Base-by-base conservation (phyloP, 2,797 vertebrate species). In the Vultur gryphus region DNA sequence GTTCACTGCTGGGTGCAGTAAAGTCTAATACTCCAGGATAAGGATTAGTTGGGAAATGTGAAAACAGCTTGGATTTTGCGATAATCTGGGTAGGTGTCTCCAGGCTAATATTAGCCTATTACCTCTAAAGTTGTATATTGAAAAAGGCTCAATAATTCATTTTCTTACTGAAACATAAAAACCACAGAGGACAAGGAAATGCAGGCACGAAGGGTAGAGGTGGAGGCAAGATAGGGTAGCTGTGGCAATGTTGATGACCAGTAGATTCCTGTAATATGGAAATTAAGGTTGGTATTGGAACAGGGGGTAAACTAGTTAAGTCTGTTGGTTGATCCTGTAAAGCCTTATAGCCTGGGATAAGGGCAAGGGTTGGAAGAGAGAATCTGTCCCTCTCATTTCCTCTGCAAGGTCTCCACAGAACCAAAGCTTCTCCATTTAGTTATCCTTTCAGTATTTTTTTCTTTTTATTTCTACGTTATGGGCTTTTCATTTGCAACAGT, bases 311-410 rank as follows among this genome's bases (percentile, higher is more conserved):
- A 76, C 16, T 11, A 66, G 7, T 11, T 26, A 39, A 66, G 13
- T 65, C 51, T n/a, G 5, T 8, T 58, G 4, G 21, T 28, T 92
- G 14, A 89, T 59, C 16, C 52, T 55, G 35, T 16, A 86, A 88
- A 93, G 33, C 1, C 1, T 84, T 39, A 33, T 2, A 71, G 33
- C 9, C 8, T 62, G 20, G 7, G 8, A 52, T 33, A 84, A 43
- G 13, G 17, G 5, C 9, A 77, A 41, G 4, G 7, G 4, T 67
- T 80, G 25, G 64, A 95, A 97, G 87, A 95, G 82, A 97, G 44
- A 95, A 91, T 87, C 83, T 86, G 52, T 71, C 79, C 72, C 28
- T 86, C 57, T 82, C 61, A 92, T 95, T 96, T 96, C 84, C 43
- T 96, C 90, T 96, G 28, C 31, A 24, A 57, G 19, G n/a, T 88